Base-by-base conservation (phyloP, 2,113 vertebrate genomes). In the Bothrops jararaca region DNA sequence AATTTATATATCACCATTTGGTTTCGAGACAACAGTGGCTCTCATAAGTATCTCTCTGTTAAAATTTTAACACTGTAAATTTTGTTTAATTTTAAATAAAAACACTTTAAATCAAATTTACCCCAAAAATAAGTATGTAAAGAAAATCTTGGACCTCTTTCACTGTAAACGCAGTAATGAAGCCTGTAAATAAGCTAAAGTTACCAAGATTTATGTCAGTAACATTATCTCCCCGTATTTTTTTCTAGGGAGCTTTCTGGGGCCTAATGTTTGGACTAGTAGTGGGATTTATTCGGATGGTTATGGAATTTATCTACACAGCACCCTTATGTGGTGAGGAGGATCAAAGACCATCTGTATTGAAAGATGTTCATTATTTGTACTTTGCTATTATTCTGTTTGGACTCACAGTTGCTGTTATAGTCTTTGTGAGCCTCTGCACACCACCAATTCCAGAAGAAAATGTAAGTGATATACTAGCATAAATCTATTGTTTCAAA, bases 201-300 rank as follows among this genome's bases (percentile, higher is more conserved):
- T 91, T 89, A 53, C 87, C 88, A 85, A 45, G 5, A 91, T 88
- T 93, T 80, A 54, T 90, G 91, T 89, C 80, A 89, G 34, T 22
- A 89, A 48, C 85, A n/a, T 34, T 42, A 58, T 95, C 85, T 18
- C 80, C 88, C 26, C 42, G 3, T 5, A 18, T 86, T 95, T 53
- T 53, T 95, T 92, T 69, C 7, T 91, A 99, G 99, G 99, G 99
- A 91, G 99, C 99, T 48, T 99, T 99, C 97, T 99, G 99, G 99
- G 99, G 99, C 92, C 98, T 99, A 92, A 95, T 99, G 96, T 93
- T 91, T 9, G 99, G 99, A 8, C 97, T 99, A n/a, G 97, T 85
- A 6, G 95, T 98, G 4, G 99, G 98, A 0, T 86, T 97, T 0
- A 53, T 97, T 88, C 98, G 98, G 42, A 98, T 99, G 99, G 95